Evolutionary conservation across 2,888 invertebrate species (phyloP).

Genomic region (Calliphora vomitoria): DNA sequence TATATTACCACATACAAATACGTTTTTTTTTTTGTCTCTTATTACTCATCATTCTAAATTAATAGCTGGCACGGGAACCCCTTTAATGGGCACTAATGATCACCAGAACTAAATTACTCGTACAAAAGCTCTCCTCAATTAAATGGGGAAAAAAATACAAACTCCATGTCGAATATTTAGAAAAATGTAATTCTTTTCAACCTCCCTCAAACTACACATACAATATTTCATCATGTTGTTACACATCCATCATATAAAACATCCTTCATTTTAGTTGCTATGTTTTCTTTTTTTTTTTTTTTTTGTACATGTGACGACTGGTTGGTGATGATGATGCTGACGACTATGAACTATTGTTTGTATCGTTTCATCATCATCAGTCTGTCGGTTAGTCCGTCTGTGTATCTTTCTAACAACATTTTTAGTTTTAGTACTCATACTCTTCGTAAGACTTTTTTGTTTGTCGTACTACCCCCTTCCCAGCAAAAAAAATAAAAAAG

Average conservation of each 20-base stretch:
- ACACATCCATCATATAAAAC: constrained; percentile 70
- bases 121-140: constrained; percentile 24
- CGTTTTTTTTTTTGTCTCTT: neutral
- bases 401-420: constrained; percentile 45
- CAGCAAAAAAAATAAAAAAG: constrained; percentile 1
- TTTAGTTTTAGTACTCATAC: constrained; percentile 24
- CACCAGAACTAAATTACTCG: constrained; percentile 46
- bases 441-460: neutral
- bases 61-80: neutral
- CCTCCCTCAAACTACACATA: neutral
- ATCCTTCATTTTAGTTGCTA: constrained; percentile 47
- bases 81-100: constrained; percentile 37
- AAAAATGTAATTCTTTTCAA: constrained; percentile 8
- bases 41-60: constrained; percentile 23
- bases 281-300: neutral
- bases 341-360: constrained; percentile 60
- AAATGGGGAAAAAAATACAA: neutral
- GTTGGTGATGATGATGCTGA: constrained; percentile 23
- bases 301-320: constrained; percentile 53
- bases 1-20: neutral
- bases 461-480: neutral
- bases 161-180: constrained; percentile 14
- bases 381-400: neutral
- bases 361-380: constrained; percentile 50
- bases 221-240: constrained; percentile 62